phyloP scores from a whole-genome alignment of 2,888 invertebrate species.

The Diogma glabrata region DNA sequence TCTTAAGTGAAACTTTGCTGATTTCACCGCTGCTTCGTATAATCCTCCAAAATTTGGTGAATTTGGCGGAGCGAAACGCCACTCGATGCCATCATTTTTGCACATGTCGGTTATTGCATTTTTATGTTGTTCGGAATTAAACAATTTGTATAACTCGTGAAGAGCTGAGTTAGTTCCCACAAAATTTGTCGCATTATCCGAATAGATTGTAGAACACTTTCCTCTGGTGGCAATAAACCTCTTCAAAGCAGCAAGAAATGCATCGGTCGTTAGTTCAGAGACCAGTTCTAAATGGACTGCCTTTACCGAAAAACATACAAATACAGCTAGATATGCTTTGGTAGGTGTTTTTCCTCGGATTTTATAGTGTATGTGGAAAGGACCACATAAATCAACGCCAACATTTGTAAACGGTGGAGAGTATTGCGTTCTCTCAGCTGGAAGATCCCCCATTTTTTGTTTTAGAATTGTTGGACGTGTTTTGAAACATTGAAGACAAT shows the following conservation, averaged over 20 bases:
- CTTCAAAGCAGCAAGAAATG: background rate
- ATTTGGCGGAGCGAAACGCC: background rate
- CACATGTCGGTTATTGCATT: background rate
- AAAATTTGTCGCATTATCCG: background rate
- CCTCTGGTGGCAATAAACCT: background rate
- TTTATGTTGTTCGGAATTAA: background rate
- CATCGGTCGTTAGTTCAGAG: background rate
- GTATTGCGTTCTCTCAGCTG: background rate
- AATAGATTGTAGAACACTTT: background rate
- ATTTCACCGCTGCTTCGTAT: background rate
- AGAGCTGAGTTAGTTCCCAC: background rate
- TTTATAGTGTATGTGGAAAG: too few species aligned
- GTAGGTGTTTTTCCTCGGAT: too few species aligned
- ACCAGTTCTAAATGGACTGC: conserved; percentile 1
- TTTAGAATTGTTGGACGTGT: background rate
- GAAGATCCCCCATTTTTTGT: background rate
- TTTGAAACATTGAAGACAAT: background rate
- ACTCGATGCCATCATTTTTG: background rate
- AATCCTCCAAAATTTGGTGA: background rate
- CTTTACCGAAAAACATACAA: too few species aligned
- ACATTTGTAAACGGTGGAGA: background rate
- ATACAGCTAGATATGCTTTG: too few species aligned
- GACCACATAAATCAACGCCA: background rate
- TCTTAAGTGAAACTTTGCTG: background rate
- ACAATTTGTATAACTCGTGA: background rate